A percentile compares a stretch with the other conserved stretches of the same genome.
These are phyloP conservation scores for Cinara cedri DNA, from an alignment of 2,888 invertebrate genomes.

Conservation along the genomic window DNA sequence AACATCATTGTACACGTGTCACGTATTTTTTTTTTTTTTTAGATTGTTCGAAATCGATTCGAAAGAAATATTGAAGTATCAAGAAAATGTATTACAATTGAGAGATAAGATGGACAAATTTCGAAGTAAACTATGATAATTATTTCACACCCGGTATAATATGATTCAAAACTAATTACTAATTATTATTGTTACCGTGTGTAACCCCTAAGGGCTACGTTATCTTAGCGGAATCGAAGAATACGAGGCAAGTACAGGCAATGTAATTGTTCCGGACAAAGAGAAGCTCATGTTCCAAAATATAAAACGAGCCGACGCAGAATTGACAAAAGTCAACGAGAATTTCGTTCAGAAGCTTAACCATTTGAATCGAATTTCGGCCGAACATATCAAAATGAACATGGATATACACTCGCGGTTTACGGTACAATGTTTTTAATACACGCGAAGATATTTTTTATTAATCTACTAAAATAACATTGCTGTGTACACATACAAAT, in stretches of 20 bases:
- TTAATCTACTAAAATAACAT: too few species aligned
- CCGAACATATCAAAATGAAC: neutral
- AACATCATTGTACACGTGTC: too few species aligned
- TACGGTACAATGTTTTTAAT: too few species aligned
- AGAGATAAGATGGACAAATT: neutral
- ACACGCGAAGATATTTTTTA: too few species aligned
- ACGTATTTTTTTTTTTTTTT: neutral
- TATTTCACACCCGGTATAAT: constrained; percentile 16
- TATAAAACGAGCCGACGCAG: neutral
- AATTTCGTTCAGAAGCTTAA: neutral
- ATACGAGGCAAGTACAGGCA: constrained; percentile 5
- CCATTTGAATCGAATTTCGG: neutral
- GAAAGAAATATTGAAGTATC: neutral
- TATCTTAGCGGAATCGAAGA: neutral
- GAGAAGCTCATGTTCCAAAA: neutral
- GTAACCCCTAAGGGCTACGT: neutral
- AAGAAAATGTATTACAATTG: neutral
- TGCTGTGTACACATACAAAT: too few species aligned
- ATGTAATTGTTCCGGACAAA: constrained; percentile 9
- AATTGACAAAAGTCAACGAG: neutral
- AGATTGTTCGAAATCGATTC: neutral
- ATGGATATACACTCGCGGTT: neutral
- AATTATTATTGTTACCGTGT: neutral
- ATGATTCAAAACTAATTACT: constrained; percentile 31
- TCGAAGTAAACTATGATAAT: constrained; percentile 19